Evolutionary conservation across 2,888 invertebrate species (phyloP), one percentile per base, ranked within the genome.

Genomic region (Acholoe squamosa): DNA sequence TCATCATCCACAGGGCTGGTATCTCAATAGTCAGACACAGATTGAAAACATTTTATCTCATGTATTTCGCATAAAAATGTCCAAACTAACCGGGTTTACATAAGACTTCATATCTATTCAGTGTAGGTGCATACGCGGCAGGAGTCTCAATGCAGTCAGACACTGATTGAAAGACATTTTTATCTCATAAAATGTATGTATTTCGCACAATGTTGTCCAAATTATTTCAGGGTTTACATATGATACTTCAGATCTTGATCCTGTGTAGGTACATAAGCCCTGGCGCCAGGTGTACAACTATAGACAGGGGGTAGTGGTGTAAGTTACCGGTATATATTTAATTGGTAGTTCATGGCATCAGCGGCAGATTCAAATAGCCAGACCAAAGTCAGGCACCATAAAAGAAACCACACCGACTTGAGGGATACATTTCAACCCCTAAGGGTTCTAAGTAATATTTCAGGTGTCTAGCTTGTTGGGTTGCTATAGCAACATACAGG

Each of bases 401-500:
- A 25, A 71, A 14, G 28, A 71, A 25, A n/a, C 71, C 25, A 14
- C 71, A n/a, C 71, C 71, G 31, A 28, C 28, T 28, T 28, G 7
- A 28, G 25, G 71, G 71, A 71, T 71, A 28, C 28, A 25, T 71
- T 71, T 28, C 71, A n/a, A 28, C 28, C 71, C 71, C 71, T 71
- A 16, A 28, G 71, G 71, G 71, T 22, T 3, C 28, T 1, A 3
- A 28, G 71, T 28, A 71, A 71, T 71, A 71, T 71, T 1, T 71
- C 71, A 71, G 71, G 71, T 71, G 71, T 71, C 28, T 19, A 28
- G 28, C 25, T 3, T 25, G 0, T 71, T 16, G 14, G 71, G 71
- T 71, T 14, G 25, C 71, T 28, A 71, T 71, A 71, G 71, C 25
- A 71, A 71, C 71, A 71, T 71, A 28, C 71, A 71, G 71, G 71